phyloP scores from a whole-genome alignment of 1,140 invertebrate species.

The Araneus ventricosus region DNA sequence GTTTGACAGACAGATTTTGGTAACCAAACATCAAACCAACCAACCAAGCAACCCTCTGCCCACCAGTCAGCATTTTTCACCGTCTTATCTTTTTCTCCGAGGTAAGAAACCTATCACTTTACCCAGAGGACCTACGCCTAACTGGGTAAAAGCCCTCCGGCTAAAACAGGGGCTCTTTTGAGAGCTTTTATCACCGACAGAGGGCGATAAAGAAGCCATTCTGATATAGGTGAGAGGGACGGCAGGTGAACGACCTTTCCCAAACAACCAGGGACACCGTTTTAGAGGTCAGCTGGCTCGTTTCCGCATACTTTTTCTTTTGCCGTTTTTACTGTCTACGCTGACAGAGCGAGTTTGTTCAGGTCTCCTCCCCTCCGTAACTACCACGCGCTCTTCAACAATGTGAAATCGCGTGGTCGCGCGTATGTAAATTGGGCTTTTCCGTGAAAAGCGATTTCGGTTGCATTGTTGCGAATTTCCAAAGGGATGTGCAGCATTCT shows the following conservation, averaged over 20 bases:
- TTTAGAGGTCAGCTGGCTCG: slow-evolving; percentile 60
- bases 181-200: neutral
- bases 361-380: neutral
- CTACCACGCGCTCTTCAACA: neutral
- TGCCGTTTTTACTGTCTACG: slow-evolving; percentile 64
- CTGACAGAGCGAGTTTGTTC: neutral
- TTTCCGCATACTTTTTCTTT: slow-evolving; percentile 71
- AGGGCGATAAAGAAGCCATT: neutral
- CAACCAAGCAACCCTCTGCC: too few relatives aligned
- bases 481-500: too few relatives aligned
- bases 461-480: too few relatives aligned
- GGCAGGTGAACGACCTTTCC: slow-evolving; percentile 66
- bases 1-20: too few relatives aligned
- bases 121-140: neutral
- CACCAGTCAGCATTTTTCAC: too few relatives aligned
- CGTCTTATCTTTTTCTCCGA: neutral
- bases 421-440: neutral
- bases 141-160: neutral
- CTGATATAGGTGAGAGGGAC: slow-evolving; percentile 11
- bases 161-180: neutral
- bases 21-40: too few relatives aligned
- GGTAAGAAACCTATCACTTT: neutral
- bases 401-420: neutral
- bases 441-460: too few relatives aligned
- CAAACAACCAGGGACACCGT: slow-evolving; percentile 40